Conservation (phyloP, 2,888 invertebrate genomes). For the Polydrusus cervinus region DNA sequence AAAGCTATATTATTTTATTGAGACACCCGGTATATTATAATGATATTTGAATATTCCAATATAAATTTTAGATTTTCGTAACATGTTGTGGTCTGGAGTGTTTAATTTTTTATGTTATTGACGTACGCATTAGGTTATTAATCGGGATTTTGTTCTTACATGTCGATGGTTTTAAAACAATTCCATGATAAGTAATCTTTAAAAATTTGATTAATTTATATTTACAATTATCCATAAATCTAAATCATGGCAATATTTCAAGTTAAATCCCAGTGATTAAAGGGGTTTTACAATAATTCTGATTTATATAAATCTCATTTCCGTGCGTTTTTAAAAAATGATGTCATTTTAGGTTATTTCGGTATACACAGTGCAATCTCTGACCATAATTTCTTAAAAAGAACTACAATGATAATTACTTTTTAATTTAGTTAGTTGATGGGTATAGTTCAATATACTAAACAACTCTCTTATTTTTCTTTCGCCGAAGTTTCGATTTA, state of each 20-base stretch:
- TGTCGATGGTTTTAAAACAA: background rate
- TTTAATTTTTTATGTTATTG: background rate
- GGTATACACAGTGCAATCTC: background rate
- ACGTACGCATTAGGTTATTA: background rate
- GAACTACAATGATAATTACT: too few relatives aligned
- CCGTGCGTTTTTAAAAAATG: background rate
- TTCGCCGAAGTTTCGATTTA: too few relatives aligned
- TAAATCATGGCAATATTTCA: background rate
- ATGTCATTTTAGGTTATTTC: background rate
- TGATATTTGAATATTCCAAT: too few relatives aligned
- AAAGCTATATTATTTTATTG: too few relatives aligned
- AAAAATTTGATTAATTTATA: background rate
- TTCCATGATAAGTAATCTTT: background rate
- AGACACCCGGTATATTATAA: too few relatives aligned
- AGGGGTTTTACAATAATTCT: conserved; percentile 3
- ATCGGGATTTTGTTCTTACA: background rate
- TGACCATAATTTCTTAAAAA: background rate
- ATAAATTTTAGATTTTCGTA: too few relatives aligned
- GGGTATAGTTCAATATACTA: too few relatives aligned
- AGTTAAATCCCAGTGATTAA: conserved; percentile 6
- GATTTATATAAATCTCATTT: background rate
- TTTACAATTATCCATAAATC: conserved; percentile 6
- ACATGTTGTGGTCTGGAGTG: background rate
- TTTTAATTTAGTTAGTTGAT: too few relatives aligned
- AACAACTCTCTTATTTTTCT: too few relatives aligned